A percentile compares a stretch with the other conserved stretches of the same genome.
Conservation (phyloP, 2,113 vertebrate genomes). For the Pongo abelii region DNA sequence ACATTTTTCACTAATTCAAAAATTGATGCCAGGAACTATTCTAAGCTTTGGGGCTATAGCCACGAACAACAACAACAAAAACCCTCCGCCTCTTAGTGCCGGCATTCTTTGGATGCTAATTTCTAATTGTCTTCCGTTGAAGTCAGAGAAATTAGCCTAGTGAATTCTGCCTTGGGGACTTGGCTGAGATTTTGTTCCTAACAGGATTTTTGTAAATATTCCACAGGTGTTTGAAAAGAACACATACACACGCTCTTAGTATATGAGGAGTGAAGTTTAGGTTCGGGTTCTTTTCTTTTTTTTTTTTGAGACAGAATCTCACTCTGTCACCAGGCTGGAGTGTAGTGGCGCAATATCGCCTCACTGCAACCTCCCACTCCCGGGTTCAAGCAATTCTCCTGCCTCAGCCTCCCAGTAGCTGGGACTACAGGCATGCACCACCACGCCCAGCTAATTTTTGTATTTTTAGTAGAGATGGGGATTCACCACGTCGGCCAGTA, state of each 20-base stretch:
- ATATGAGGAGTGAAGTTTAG: fast-evolving
- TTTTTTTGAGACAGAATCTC: no score
- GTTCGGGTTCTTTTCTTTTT: no score
- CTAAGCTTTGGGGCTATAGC: background rate
- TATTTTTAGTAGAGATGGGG: no score
- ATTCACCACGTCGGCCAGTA: no score
- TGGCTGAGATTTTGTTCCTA: background rate
- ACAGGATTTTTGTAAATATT: background rate
- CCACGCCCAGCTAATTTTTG: no score
- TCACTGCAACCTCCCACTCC: no score
- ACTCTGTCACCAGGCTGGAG: no score
- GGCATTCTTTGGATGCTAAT: background rate
- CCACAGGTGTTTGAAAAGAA: background rate
- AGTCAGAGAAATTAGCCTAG: background rate
- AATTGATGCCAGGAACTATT: no score
- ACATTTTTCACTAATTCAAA: background rate
- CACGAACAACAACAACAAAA: fast-evolving
- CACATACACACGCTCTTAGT: fast-evolving
- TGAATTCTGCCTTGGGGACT: background rate
- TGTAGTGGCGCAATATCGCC: fast-evolving
- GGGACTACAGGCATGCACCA: no score
- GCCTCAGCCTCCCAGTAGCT: no score
- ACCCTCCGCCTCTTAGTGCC: background rate
- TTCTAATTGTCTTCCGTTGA: background rate
- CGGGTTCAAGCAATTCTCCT: no score